A percentile compares a stretch with the other conserved stretches of the same genome.
Conservation (phyloP, 2,888 invertebrate species). For the Ochropacha duplaris region DNA sequence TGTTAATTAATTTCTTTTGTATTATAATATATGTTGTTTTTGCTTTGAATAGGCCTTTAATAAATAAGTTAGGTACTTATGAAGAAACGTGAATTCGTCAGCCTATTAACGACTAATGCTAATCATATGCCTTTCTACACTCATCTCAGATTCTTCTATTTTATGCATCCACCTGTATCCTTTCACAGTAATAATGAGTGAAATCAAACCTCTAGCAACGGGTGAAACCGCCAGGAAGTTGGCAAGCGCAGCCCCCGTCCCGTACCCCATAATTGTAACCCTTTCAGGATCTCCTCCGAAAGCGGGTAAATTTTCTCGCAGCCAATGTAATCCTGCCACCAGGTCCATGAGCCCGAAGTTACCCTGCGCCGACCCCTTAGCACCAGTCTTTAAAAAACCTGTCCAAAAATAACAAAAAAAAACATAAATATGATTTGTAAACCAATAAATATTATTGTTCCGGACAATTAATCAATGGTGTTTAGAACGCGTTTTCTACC, state of each 20-base stretch:
- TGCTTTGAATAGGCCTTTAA: neutral
- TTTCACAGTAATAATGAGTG: neutral
- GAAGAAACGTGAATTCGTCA: too few species aligned
- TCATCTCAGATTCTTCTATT: neutral
- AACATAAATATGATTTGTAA: neutral
- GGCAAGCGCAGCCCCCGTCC: conserved; percentile 97
- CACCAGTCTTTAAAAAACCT: conserved; percentile 95
- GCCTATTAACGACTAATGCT: too few species aligned
- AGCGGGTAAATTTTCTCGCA: conserved; percentile 95
- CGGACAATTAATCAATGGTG: too few species aligned
- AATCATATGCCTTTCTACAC: too few species aligned
- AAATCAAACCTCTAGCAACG: conserved; percentile 91
- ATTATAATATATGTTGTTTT: neutral
- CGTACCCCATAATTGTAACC: conserved; percentile 97
- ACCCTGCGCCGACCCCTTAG: conserved; percentile 94
- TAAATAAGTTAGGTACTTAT: too few species aligned
- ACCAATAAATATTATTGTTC: too few species aligned
- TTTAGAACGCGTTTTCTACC: too few species aligned
- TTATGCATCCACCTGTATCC: too few species aligned
- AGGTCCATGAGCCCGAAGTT: conserved; percentile 96
- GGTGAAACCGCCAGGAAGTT: conserved; percentile 98
- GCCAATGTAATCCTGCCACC: conserved; percentile 98
- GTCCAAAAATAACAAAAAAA: conserved; percentile 42
- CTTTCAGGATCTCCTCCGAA: conserved; percentile 97
- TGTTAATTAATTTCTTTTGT: conserved; percentile 24